These are phyloP conservation scores for Dryas iulia DNA, from an alignment of 1,140 invertebrate species.

Conservation along the genomic window DNA sequence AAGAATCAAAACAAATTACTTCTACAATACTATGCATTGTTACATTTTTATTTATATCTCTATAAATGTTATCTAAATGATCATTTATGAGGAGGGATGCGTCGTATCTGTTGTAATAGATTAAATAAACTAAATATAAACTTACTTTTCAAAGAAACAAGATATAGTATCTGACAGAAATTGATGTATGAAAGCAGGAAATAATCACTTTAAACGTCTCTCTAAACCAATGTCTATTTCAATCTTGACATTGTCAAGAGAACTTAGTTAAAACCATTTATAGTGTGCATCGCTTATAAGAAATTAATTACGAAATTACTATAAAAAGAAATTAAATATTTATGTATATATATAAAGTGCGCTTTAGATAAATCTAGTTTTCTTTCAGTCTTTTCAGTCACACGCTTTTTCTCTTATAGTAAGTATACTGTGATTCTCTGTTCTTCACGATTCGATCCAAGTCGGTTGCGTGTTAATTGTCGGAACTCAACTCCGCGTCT, in stretches of 20 bases:
- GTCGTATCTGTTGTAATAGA: not conserved
- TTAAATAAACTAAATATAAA: not conserved
- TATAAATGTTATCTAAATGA: not conserved
- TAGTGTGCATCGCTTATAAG: not conserved
- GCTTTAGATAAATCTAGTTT: no score
- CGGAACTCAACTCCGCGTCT: no score
- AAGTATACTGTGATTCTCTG: no score
- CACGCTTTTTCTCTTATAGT: no score
- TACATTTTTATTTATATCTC: no score
- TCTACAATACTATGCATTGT: no score
- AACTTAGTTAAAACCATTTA: not conserved
- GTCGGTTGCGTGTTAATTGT: no score
- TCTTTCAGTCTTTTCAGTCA: no score
- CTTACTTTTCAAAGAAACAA: not conserved
- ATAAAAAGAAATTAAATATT: no score
- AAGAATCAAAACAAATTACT: no score
- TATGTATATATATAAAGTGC: no score
- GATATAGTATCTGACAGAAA: slow-evolving; percentile 1
- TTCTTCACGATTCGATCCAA: no score
- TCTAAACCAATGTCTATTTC: not conserved
- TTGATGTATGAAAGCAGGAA: not conserved
- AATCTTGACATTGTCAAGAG: not conserved
- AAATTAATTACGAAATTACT: not conserved
- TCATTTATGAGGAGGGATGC: not conserved
- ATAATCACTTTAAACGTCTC: slow-evolving; percentile 5